Percentiles rank a stretch among this genome's conserved stretches.
Conservation (phyloP, 2,888 invertebrate genomes). For the Anorthoa munda region DNA sequence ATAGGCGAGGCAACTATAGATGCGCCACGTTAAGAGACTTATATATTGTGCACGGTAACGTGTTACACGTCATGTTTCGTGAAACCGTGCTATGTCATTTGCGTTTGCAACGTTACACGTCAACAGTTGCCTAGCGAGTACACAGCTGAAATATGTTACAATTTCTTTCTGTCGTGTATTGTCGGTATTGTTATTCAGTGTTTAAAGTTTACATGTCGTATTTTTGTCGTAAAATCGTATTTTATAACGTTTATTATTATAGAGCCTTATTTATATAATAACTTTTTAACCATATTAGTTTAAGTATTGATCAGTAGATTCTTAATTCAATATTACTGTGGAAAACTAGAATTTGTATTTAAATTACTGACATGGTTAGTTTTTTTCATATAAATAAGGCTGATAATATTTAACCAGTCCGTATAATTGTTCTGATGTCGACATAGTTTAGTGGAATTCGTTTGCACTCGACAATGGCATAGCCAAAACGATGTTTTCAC, state of each 20-base stretch:
- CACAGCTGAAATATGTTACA: not conserved
- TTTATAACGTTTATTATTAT: not conserved
- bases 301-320: too few species aligned
- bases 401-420: slow-evolving; percentile 4
- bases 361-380: too few species aligned
- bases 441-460: slow-evolving; percentile 45
- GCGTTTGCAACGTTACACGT: not conserved
- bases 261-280: too few species aligned
- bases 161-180: not conserved
- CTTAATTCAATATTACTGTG: too few species aligned
- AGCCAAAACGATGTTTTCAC: slow-evolving; percentile 17
- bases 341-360: too few species aligned
- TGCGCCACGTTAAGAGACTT: not conserved
- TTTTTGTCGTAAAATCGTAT: slow-evolving; percentile 6
- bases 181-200: slow-evolving; percentile 8
- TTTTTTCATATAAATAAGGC: too few species aligned
- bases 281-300: too few species aligned
- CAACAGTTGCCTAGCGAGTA: slow-evolving; percentile 7
- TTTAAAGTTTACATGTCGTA: slow-evolving; percentile 15
- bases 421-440: slow-evolving; percentile 11
- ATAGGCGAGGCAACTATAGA: not conserved
- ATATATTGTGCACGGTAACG: too few species aligned
- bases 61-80: not conserved
- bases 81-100: not conserved
- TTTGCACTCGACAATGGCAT: slow-evolving; percentile 32